phyloP scores from a whole-genome alignment of 2,888 invertebrate genomes.

The Drosophila nigritarsus region DNA sequence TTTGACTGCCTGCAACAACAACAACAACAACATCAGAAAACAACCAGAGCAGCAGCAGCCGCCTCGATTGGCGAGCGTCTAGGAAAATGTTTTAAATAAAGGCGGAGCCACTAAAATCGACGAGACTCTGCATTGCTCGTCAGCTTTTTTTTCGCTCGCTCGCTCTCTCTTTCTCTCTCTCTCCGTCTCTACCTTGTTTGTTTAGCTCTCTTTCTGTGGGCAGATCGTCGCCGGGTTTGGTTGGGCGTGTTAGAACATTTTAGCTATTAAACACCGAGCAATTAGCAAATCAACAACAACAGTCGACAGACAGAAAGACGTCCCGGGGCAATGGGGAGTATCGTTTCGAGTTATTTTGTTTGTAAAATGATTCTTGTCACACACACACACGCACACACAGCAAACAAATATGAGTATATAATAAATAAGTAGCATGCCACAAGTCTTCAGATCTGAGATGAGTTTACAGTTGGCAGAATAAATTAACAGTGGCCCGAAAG shows the following conservation, averaged over 20 bases:
- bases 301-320: conserved; percentile 16
- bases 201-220: conserved; percentile 19
- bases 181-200: not conserved
- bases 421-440: conserved; percentile 17
- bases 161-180: conserved; percentile 3
- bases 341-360: conserved; percentile 36
- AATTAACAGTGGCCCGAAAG: conserved; percentile 9
- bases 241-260: conserved; percentile 51
- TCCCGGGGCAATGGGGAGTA: conserved; percentile 19
- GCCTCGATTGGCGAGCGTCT: conserved; percentile 64
- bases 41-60: conserved; percentile 13
- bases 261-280: conserved; percentile 64
- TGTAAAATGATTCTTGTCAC: conserved; percentile 35
- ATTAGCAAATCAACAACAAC: conserved; percentile 73
- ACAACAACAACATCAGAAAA: conserved; percentile 10
- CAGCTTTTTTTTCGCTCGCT: conserved; percentile 9
- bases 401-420: not conserved
- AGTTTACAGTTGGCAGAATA: conserved; percentile 14
- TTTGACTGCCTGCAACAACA: conserved; percentile 40
- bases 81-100: conserved; percentile 51
- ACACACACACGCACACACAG: not conserved
- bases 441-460: conserved; percentile 35
- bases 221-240: conserved; percentile 36
- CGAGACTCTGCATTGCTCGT: conserved; percentile 3
- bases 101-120: conserved; percentile 59